Evolutionary conservation across 2,888 invertebrate species (phyloP).

Genomic region (Harpalus rubripes): DNA sequence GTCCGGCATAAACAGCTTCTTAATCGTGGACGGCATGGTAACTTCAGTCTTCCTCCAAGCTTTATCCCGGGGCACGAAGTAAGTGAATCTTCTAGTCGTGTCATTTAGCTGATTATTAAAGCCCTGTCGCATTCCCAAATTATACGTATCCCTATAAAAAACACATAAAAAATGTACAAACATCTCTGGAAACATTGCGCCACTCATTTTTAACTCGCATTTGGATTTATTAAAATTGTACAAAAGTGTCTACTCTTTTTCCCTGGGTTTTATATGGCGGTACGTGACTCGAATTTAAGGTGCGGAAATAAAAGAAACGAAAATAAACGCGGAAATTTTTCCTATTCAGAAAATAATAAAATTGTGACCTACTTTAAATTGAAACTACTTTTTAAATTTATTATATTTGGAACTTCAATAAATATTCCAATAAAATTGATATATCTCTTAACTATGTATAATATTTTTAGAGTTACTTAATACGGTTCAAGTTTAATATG

Average conservation of each 20-base stretch:
- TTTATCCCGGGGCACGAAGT: conserved; percentile 93
- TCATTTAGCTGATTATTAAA: conserved; percentile 90
- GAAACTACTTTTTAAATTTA: conserved; percentile 38
- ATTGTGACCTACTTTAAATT: conserved; percentile 34
- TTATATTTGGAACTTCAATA: conserved; percentile 15
- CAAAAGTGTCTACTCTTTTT: conserved; percentile 49
- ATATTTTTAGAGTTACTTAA: too few species aligned
- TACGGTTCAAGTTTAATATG: too few species aligned
- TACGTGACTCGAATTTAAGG: conserved; percentile 62
- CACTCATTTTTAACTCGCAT: conserved; percentile 24
- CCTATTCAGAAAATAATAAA: conserved; percentile 46
- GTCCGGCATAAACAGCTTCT: conserved; percentile 90
- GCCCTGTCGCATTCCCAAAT: conserved; percentile 85
- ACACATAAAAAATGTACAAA: conserved; percentile 63
- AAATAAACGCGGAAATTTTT: conserved; percentile 37
- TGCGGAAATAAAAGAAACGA: conserved; percentile 50
- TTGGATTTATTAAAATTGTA: conserved; percentile 56
- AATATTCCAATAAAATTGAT: conserved; percentile 8
- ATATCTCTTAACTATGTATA: background rate
- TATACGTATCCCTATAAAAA: conserved; percentile 86
- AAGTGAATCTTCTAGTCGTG: conserved; percentile 89
- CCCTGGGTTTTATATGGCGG: conserved; percentile 47
- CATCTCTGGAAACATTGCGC: conserved; percentile 36
- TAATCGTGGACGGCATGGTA: conserved; percentile 88
- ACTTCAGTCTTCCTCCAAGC: conserved; percentile 91